phyloP scores from a whole-genome alignment of 2,888 invertebrate species.

The Ophraella communa region DNA sequence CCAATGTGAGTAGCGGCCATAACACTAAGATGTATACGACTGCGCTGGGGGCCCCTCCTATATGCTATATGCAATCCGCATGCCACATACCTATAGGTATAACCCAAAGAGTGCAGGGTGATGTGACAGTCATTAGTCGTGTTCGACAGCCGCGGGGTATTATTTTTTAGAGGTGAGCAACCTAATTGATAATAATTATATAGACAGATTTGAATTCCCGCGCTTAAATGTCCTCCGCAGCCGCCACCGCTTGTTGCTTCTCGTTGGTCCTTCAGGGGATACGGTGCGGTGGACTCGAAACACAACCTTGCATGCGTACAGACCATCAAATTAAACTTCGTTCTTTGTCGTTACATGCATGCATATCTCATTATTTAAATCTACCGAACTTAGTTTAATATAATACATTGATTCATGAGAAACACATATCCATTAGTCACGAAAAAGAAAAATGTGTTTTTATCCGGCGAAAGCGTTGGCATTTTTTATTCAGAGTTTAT shows the following conservation, averaged over 20 bases:
- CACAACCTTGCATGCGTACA: conserved; percentile 36
- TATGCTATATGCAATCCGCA: conserved; percentile 62
- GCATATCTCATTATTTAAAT: conserved; percentile 42
- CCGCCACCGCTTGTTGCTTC: conserved; percentile 50
- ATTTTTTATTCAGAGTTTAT: too few species aligned
- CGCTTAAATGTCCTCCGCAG: conserved; percentile 35
- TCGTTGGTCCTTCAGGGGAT: conserved; percentile 32
- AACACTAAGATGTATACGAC: conserved; percentile 69
- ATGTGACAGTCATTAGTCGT: conserved; percentile 61
- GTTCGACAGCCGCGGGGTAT: conserved; percentile 59
- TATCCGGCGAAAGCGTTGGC: too few species aligned
- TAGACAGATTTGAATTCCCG: conserved; percentile 41
- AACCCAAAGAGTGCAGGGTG: conserved; percentile 58
- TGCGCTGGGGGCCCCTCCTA: conserved; percentile 65
- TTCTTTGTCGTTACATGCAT: conserved; percentile 40
- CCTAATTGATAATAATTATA: conserved; percentile 46
- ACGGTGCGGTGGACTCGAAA: conserved; percentile 15
- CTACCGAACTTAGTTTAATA: conserved; percentile 38
- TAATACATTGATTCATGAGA: conserved; percentile 28
- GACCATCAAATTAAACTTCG: conserved; percentile 30
- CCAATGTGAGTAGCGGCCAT: conserved; percentile 71
- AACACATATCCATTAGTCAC: too few species aligned
- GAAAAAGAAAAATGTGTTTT: neutral
- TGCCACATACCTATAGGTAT: conserved; percentile 61
- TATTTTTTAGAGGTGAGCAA: conserved; percentile 55